Evolutionary conservation across 2,888 invertebrate species (phyloP), one percentile per base, ranked within the genome.

Genomic region (Drosophila melanosoma): DNA sequence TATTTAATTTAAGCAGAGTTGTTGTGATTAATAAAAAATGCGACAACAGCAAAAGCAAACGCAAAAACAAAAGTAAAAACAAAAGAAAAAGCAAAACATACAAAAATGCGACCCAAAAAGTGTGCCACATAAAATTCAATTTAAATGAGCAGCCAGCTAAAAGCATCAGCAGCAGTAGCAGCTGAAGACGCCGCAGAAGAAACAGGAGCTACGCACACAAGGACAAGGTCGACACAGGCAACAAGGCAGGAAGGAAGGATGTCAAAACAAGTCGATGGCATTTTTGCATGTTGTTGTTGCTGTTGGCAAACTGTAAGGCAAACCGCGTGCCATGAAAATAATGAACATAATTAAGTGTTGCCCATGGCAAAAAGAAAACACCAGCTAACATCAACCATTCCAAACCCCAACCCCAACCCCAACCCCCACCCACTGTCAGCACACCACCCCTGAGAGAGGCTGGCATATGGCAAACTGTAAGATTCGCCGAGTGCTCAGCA

Each of bases 301-400:
- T 56, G 36, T 29, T 32, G 40, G 45, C n/a, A n/a, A 45, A 20
- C 15, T 32, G 57, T 32, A 4, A n/a, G 26, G 56, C 45, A 40
- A 89, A 84, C 87, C 85, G 87, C 90, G 82, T 78, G 78, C 76
- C 89, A 83, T 84, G 88, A 76, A 90, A 86, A 86, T 87, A 87
- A 87, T 87, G 90, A 87, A 90, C 89, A 87, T 87, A 90, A 87
- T 87, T 87, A 87, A 87, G 87, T 87, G 89, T 87, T 85, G 90
- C 90, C 90, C 83, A 53, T 84, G 87, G 85, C 87, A 89, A 82
- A 89, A 82, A 74, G 73, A 69, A 74, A 74, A 79, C 81, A 69
- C 52, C 64, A 66, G 63, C 73, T 40, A 64, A 20, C 53, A 51
- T 20, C 20, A 45, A 20, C 1, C 38, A 17, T 17, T 4, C 12